Base-by-base conservation (phyloP, 2,113 vertebrate species). In the Alaudala cheleensis region DNA sequence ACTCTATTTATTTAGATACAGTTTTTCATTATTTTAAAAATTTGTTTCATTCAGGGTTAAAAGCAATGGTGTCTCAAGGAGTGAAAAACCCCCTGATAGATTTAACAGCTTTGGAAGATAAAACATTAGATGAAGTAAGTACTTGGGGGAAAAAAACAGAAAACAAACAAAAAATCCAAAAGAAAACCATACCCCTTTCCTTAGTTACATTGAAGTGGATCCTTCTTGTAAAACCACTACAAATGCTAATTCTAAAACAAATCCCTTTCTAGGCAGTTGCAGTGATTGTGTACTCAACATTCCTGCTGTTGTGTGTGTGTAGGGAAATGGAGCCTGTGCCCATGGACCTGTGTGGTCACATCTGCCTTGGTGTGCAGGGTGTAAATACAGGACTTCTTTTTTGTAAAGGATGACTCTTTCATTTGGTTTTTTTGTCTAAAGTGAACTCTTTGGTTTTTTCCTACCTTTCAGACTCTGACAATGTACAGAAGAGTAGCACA, bases 41-140 rank as follows among this genome's bases (percentile, higher is more conserved):
- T 56, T 57, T 51, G 60, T 96, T 72, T 92, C 29, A 24, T 96
- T 40, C 72, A 99, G 99, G 99, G 26, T 98, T 99, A 96, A 99
- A 99, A 97, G 98, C 98, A 61, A 98, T 99, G 98, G 99, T 99
- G 80, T 98, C 98, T 92, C 99, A 99, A 98, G 99, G 99, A 96
- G 99, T 99, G 53, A 99, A 98, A 98, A 99, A 99, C 90, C 99
- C 99, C 51, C 97, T 99, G 82, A 98, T 99, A 79, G 99, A 99
- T 97, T 98, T 99, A 90, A 97, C 99, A 76, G 98, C 98, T 31
- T 96, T 99, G 91, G 99, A 99, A 93, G 99, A 99, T 97, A 99
- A 99, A 97, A 97, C 99, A 24, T 98, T 99, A 97, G 99, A 99
- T 96, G 99, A 99, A 98, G 99, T 99, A 97, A 98, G 98, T 97